A percentile compares a stretch with the other conserved stretches of the same genome.
phyloP scores from a whole-genome alignment of 2,113 vertebrate genomes.

The Callopanchax toddi region DNA sequence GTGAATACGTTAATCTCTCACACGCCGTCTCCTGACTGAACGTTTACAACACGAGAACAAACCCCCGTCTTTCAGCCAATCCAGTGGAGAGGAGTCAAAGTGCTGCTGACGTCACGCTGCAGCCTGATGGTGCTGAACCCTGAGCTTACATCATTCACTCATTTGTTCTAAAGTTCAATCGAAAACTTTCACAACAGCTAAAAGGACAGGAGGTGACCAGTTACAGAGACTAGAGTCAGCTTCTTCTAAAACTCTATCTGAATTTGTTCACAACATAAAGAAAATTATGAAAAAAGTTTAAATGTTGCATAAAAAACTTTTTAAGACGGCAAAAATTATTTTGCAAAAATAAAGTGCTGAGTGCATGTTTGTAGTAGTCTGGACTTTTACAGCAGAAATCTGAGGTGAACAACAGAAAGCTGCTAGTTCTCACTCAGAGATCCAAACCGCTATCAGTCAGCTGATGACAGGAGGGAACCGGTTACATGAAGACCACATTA shows the following conservation, averaged over 20 bases:
- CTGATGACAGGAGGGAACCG: constrained; percentile 31
- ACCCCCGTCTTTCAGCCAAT: constrained; percentile 60
- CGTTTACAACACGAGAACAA: constrained; percentile 15
- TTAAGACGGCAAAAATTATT: too few species aligned
- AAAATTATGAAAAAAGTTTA: too few species aligned
- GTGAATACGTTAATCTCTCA: too few species aligned
- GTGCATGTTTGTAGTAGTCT: too few species aligned
- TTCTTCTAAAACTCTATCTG: not conserved
- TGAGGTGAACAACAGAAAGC: not conserved
- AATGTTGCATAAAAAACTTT: too few species aligned
- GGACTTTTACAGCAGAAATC: not conserved
- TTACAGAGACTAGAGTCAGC: not conserved
- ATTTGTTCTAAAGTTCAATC: constrained; percentile 58
- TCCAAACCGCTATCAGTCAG: constrained; percentile 4
- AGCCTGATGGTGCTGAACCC: constrained; percentile 13
- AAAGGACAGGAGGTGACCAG: not conserved
- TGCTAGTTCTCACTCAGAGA: not conserved
- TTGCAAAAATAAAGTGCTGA: too few species aligned
- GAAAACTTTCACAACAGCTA: constrained; percentile 1
- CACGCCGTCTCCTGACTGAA: not conserved
- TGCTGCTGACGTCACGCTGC: constrained; percentile 30
- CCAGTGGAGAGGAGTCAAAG: not conserved
- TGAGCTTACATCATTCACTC: constrained; percentile 51
- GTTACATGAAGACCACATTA: constrained; percentile 23
- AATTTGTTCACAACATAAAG: not conserved